Percentiles rank a stretch among this genome's conserved stretches.
These are phyloP conservation scores for Gulo gulo DNA, from an alignment of 2,113 vertebrate genomes.

Conservation along the genomic window DNA sequence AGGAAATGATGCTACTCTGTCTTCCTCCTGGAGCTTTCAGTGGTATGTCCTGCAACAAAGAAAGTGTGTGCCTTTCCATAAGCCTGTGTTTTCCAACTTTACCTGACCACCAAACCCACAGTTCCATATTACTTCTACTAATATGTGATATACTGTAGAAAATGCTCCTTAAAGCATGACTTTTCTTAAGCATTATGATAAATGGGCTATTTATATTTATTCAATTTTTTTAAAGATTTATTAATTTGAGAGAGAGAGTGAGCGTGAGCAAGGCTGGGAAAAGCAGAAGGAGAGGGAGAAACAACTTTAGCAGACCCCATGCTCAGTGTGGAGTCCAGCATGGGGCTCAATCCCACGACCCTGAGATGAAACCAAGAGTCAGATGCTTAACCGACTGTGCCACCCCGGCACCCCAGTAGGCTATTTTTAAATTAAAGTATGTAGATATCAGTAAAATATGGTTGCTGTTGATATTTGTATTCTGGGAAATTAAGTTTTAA, in stretches of 20 bases:
- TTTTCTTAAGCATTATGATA: background rate
- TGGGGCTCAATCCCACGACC: background rate
- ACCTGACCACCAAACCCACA: background rate
- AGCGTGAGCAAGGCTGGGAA: background rate
- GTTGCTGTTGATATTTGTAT: background rate
- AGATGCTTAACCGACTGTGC: background rate
- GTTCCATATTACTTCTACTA: background rate
- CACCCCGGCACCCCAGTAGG: background rate
- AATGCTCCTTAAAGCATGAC: background rate
- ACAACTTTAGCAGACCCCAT: background rate
- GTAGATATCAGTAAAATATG: background rate
- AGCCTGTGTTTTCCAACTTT: background rate
- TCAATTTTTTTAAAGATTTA: background rate
- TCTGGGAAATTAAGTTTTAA: background rate
- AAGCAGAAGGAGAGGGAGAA: background rate
- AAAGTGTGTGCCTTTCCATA: background rate
- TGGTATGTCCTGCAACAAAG: background rate
- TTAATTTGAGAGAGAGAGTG: background rate
- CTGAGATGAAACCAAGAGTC: background rate
- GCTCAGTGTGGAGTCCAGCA: background rate
- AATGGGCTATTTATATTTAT: background rate
- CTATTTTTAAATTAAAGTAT: background rate
- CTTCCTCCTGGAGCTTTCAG: background rate
- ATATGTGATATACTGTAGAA: background rate
- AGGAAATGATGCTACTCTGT: background rate